Evolutionary conservation across 2,888 invertebrate genomes (phyloP).

Genomic region (Acheta domesticus): DNA sequence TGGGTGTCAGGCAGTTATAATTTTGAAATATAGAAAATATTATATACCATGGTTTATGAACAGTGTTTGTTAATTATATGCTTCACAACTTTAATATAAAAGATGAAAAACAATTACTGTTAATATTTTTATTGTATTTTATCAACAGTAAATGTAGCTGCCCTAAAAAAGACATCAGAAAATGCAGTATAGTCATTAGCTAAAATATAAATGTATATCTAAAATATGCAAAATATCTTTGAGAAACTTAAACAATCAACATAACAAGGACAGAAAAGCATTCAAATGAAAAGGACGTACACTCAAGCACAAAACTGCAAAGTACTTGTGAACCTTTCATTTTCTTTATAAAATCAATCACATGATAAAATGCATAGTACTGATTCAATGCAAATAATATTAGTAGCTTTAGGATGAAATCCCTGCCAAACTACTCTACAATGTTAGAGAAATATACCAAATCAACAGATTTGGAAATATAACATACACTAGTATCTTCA

Average conservation of each 20-base stretch:
- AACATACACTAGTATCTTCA: no score
- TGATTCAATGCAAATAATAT: no score
- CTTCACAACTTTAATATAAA: not conserved
- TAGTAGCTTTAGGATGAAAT: no score
- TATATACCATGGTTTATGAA: no score
- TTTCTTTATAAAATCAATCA: no score
- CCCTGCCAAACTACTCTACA: no score
- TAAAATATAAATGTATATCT: conserved; percentile 9
- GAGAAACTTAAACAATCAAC: not conserved
- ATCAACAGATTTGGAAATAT: no score
- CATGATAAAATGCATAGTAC: no score
- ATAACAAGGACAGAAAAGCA: not conserved
- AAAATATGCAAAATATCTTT: conserved; percentile 11
- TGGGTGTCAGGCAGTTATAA: no score
- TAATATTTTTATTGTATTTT: not conserved
- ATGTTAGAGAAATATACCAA: no score
- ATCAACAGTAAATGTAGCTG: not conserved
- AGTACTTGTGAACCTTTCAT: not conserved
- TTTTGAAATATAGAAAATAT: no score
- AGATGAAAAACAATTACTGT: not conserved
- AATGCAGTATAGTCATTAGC: not conserved
- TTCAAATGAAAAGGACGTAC: not conserved
- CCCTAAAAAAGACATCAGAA: not conserved
- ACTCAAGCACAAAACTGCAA: not conserved
- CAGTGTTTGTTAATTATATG: no score